Base-by-base conservation (phyloP, 2,113 vertebrate genomes). In the Leptobrachium leishanense region DNA sequence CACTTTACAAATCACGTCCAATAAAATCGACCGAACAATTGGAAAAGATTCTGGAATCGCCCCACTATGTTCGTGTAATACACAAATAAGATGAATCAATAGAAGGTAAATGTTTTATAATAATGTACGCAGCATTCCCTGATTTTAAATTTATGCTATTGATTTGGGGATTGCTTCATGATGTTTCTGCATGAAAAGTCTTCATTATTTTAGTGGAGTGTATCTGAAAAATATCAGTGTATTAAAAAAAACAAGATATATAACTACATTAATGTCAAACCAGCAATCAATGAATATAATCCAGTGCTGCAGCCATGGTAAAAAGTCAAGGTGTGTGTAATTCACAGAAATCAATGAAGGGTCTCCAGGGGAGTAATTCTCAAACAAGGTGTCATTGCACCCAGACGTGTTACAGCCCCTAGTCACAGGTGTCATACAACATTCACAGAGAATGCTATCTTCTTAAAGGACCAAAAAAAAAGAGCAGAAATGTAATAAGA, bases 341-440 rank as follows among this genome's bases (percentile, higher is more conserved):
- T 77, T 69, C 54, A 39, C 75, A 77, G 75, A 68, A 77, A 77
- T 76, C 74, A 67, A 76, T 76, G 65, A 68, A 68, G 6, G 66
- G 15, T 68, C 75, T 77, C 41, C 31, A 77, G 75, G 75, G 66
- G 42, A 77, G 53, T 77, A 64, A 77, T 69, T 77, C 66, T 77
- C 75, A 59, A 59, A 41, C 15, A 77, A 69, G 42, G 75, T 77
- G 75, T 40, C 6, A 54, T 68, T 43, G 54, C 75, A 68, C 75
- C 65, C 59, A 43, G 53, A 69, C 10, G 46, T 77, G 66, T 69
- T 40, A 44, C 5, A 68, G 66, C 66, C 66, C 7, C 5, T 5
- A 69, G 74, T 39, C 31, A 68, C 75, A 77, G 65, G 75, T 69
- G 66, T 69, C 42, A 59, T 42, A 13, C 43, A 57, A 72, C 46